Evolutionary conservation across 2,113 vertebrate genomes (phyloP).

Genomic region (Motacilla tschutschensis): DNA sequence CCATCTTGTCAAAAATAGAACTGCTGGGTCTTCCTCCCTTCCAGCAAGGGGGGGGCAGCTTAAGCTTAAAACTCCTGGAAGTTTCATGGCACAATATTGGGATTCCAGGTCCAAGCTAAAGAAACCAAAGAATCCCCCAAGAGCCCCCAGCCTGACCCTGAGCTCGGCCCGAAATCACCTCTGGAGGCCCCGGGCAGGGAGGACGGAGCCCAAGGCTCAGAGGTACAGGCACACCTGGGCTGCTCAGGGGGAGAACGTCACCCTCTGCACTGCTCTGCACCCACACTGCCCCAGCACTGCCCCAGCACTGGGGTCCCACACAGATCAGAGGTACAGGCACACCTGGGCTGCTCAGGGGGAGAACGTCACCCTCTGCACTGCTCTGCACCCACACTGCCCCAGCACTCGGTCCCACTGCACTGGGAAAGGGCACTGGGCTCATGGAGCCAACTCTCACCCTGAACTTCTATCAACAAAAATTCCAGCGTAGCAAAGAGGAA

Average conservation of each 20-base stretch:
- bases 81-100: conserved; percentile 8
- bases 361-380: neutral
- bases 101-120: conserved; percentile 76
- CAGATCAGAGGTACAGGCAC: conserved; percentile 73
- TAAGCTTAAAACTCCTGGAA: neutral
- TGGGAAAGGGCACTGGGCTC: neutral
- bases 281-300: no score
- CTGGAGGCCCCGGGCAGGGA: conserved; percentile 75
- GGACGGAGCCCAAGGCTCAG: conserved; percentile 79
- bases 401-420: neutral
- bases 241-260: neutral
- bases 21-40: neutral
- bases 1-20: neutral
- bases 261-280: neutral
- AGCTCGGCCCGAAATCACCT: conserved; percentile 65
- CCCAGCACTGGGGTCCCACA: neutral
- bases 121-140: conserved; percentile 79
- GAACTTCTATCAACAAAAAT: neutral
- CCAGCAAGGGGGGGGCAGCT: neutral
- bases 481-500: neutral
- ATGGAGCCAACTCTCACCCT: neutral
- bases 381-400: no score
- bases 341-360: neutral
- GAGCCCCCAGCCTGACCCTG: conserved; percentile 71
- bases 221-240: conserved; percentile 61